phyloP scores from a whole-genome alignment of 2,888 invertebrate genomes.

The Drosophila sordidula region DNA sequence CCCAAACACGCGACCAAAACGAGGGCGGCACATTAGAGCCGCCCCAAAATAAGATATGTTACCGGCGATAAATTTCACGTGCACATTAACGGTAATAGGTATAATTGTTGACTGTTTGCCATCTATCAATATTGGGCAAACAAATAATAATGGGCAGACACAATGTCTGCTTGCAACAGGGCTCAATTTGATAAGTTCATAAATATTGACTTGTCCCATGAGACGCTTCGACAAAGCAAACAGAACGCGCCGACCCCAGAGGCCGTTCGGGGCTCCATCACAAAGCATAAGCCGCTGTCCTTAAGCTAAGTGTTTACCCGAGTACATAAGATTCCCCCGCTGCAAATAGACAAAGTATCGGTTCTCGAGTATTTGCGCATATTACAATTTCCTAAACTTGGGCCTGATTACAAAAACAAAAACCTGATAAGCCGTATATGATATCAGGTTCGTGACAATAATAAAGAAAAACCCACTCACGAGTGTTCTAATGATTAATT shows the following conservation, averaged over 20 bases:
- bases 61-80: slow-evolving; percentile 40
- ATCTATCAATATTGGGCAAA: slow-evolving; percentile 35
- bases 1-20: slow-evolving; percentile 27
- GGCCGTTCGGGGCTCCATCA: not conserved
- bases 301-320: slow-evolving; percentile 36
- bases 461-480: not conserved
- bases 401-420: not conserved
- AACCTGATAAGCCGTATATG: slow-evolving; percentile 22
- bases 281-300: slow-evolving; percentile 8
- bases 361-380: slow-evolving; percentile 7
- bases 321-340: not conserved
- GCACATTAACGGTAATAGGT: slow-evolving; percentile 42
- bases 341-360: slow-evolving; percentile 22
- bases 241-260: not conserved
- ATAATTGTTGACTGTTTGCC: slow-evolving; percentile 30
- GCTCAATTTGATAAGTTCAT: slow-evolving; percentile 48
- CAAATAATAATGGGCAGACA: slow-evolving; percentile 6
- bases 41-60: slow-evolving; percentile 18
- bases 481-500: slow-evolving; percentile 20
- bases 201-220: slow-evolving; percentile 46
- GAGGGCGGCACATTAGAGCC: not conserved
- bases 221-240: slow-evolving; percentile 18
- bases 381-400: slow-evolving; percentile 4
- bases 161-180: not conserved
- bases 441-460: not conserved